phyloP scores from a whole-genome alignment of 2,888 invertebrate genomes.

The Apodemia zela region DNA sequence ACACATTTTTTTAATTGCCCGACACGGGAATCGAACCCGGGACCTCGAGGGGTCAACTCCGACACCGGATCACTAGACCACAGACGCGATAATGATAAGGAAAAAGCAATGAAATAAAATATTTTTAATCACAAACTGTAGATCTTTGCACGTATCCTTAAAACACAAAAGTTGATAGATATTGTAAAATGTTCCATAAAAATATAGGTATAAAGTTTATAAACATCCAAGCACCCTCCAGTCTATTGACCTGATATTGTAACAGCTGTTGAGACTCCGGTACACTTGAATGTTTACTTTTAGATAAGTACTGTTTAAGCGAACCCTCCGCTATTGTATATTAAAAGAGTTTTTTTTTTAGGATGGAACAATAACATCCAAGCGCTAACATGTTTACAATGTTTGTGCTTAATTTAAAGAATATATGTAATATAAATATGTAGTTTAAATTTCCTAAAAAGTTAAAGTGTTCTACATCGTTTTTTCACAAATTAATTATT shows the following conservation, averaged over 20 bases:
- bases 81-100: too few relatives aligned
- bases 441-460: background rate
- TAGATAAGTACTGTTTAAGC: constrained; percentile 5
- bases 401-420: background rate
- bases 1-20: too few relatives aligned
- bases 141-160: too few relatives aligned
- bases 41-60: too few relatives aligned
- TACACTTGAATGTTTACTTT: constrained; percentile 8
- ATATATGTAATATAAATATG: background rate
- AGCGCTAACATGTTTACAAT: background rate
- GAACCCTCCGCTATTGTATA: background rate
- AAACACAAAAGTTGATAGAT: too few relatives aligned
- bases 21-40: too few relatives aligned
- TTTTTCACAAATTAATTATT: too few relatives aligned
- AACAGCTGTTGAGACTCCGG: constrained; percentile 2
- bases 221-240: background rate
- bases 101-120: too few relatives aligned
- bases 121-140: too few relatives aligned
- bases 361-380: background rate
- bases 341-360: background rate
- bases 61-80: too few relatives aligned
- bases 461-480: too few relatives aligned
- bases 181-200: too few relatives aligned
- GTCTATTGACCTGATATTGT: constrained; percentile 7
- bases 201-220: background rate